These are phyloP conservation scores for Platanista minor DNA, from an alignment of 2,113 vertebrate species.

Conservation along the genomic window DNA sequence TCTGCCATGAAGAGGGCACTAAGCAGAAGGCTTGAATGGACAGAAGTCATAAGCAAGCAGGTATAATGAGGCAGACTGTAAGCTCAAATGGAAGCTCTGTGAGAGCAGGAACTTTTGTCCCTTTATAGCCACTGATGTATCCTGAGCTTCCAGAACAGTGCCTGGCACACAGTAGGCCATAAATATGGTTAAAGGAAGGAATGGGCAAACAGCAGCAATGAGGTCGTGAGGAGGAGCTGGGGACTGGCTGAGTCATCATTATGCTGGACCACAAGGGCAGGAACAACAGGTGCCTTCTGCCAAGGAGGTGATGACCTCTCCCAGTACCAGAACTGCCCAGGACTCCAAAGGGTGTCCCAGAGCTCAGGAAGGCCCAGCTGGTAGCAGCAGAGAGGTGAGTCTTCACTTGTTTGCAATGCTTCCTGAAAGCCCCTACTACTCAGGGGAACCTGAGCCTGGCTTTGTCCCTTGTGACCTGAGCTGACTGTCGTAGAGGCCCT, in stretches of 20 bases:
- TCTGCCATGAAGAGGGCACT: neutral
- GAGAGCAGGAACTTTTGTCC: neutral
- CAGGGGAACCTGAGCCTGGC: neutral
- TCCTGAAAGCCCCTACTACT: neutral
- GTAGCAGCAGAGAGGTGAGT: neutral
- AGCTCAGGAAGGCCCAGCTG: neutral
- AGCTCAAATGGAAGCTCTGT: neutral
- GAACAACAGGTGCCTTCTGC: neutral
- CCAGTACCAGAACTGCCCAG: too few relatives aligned
- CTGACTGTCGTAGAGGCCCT: neutral
- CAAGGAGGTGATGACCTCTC: neutral
- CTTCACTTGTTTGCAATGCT: neutral
- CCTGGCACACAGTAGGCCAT: neutral
- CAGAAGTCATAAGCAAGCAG: neutral
- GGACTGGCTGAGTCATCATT: neutral
- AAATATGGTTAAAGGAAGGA: neutral
- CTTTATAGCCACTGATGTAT: neutral
- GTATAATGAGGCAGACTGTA: neutral
- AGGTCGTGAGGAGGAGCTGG: neutral
- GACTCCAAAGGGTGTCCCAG: neutral
- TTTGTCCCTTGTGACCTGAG: too few relatives aligned
- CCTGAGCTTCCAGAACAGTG: neutral
- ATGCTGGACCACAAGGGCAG: neutral
- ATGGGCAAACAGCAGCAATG: neutral
- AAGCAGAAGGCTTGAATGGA: neutral